phyloP scores from a whole-genome alignment of 2,113 vertebrate genomes.

The Rhipidura dahli region DNA sequence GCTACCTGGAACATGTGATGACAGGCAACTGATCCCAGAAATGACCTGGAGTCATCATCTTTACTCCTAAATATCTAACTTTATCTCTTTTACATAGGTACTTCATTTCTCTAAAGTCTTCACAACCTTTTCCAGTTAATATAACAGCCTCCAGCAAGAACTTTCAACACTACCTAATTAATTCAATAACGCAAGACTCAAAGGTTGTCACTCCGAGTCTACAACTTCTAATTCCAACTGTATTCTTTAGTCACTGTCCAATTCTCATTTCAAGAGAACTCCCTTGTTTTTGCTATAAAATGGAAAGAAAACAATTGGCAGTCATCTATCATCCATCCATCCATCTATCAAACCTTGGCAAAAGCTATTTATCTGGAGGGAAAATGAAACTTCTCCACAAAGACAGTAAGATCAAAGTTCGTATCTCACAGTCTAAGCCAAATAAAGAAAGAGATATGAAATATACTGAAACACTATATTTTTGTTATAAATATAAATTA shows the following conservation, averaged over 20 bases:
- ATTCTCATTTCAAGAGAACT: background rate
- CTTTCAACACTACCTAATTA: background rate
- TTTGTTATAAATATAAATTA: background rate
- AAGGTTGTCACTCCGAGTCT: background rate
- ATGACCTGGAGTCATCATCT: fast-evolving
- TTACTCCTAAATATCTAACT: background rate
- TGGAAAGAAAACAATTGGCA: background rate
- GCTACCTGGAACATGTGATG: background rate
- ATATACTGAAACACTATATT: background rate
- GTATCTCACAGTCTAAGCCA: background rate
- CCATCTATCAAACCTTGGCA: background rate
- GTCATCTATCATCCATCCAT: background rate
- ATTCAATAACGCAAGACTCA: background rate
- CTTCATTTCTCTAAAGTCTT: background rate
- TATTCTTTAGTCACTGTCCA: background rate
- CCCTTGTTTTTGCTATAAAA: background rate
- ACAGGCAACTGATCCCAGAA: background rate
- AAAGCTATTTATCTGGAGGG: background rate
- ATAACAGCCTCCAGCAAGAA: background rate
- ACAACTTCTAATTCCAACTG: background rate
- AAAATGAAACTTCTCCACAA: background rate
- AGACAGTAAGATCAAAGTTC: background rate
- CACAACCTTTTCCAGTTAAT: background rate
- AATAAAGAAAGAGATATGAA: background rate
- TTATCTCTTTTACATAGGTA: background rate